These are phyloP conservation scores for Coluber constrictor DNA, from an alignment of 2,797 vertebrate species.

Conservation along the genomic window DNA sequence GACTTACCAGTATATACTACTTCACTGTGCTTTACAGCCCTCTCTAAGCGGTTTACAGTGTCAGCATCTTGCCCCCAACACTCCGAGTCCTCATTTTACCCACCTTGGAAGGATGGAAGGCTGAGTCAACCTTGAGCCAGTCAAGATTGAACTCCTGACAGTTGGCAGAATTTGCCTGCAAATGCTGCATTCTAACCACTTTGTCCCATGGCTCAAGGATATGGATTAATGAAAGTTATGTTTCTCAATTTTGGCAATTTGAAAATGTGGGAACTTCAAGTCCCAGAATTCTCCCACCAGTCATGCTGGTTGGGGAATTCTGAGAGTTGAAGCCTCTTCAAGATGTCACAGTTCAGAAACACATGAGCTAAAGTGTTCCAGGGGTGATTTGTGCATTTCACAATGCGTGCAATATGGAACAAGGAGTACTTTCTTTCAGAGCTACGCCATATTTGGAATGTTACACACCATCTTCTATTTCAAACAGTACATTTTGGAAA, in stretches of 20 bases:
- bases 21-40: not conserved
- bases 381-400: not conserved
- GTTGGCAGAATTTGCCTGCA: not conserved
- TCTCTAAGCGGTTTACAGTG: not conserved
- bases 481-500: not conserved
- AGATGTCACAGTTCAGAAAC: not conserved
- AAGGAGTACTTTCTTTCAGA: not conserved
- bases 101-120: not conserved
- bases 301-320: not conserved
- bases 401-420: not conserved
- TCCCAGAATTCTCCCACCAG: not conserved
- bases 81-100: not conserved
- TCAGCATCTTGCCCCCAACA: not conserved
- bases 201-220: not conserved
- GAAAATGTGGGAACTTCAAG: not conserved
- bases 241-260: not conserved
- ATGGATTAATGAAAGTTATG: not conserved
- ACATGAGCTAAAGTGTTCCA: not conserved
- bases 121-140: not conserved
- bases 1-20: not conserved
- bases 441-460: not conserved
- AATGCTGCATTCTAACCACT: not conserved
- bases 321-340: not conserved
- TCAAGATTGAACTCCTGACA: not conserved
- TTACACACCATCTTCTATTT: not conserved